Percentiles rank a stretch among this genome's conserved stretches.
phyloP scores from a whole-genome alignment of 2,113 vertebrate species.

The Microtus pennsylvanicus region DNA sequence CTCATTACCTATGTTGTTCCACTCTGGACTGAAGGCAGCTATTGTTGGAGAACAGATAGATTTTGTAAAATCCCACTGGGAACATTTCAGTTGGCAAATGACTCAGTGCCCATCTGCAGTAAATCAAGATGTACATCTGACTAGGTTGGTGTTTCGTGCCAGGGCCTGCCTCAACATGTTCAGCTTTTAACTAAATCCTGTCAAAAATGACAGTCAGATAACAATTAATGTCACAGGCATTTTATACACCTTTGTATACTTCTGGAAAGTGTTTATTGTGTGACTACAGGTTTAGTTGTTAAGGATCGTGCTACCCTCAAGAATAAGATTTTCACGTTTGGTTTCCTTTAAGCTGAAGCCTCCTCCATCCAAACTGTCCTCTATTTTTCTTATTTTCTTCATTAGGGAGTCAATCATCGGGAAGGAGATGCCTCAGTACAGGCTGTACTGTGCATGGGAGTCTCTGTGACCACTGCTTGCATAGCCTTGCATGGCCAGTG shows the following conservation, averaged over 20 bases:
- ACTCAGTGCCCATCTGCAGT: slow-evolving; percentile 77
- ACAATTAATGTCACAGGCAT: slow-evolving; percentile 50
- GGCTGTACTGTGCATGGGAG: not conserved
- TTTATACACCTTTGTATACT: slow-evolving; percentile 34
- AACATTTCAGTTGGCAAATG: slow-evolving; percentile 78
- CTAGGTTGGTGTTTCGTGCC: slow-evolving; percentile 59
- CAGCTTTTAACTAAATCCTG: slow-evolving; percentile 74
- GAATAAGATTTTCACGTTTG: not conserved
- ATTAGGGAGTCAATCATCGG: not conserved
- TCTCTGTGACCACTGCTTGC: not conserved
- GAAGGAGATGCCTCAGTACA: not conserved
- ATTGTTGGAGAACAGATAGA: slow-evolving; percentile 65
- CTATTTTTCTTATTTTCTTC: not conserved
- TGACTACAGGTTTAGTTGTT: not conserved
- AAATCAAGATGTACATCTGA: slow-evolving; percentile 79
- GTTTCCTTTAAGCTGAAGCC: not conserved
- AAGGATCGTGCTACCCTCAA: not conserved
- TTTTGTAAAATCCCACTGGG: slow-evolving; percentile 70
- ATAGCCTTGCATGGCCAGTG: no score
- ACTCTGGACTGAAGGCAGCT: slow-evolving; percentile 52
- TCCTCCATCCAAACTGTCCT: not conserved
- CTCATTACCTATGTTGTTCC: slow-evolving; percentile 53
- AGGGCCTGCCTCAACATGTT: slow-evolving; percentile 74
- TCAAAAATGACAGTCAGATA: slow-evolving; percentile 66
- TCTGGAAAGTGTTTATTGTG: not conserved